These are phyloP conservation scores for Macrotus californicus DNA, from an alignment of 2,113 vertebrate genomes.

Conservation along the genomic window DNA sequence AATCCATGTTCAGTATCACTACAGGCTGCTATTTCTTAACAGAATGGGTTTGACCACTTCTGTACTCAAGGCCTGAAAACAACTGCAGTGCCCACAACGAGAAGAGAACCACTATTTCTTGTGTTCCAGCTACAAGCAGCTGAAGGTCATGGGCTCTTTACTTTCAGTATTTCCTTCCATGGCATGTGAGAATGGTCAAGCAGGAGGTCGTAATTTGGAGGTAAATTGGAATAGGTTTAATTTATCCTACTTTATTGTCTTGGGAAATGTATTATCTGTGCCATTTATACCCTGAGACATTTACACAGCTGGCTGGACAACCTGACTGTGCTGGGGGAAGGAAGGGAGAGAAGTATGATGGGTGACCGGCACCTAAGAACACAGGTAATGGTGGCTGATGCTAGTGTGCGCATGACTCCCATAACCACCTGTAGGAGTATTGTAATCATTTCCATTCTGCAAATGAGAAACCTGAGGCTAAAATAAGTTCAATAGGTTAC, in stretches of 20 bases:
- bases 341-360: neutral
- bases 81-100: neutral
- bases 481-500: neutral
- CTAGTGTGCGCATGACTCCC: neutral
- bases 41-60: neutral
- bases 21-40: neutral
- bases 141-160: neutral
- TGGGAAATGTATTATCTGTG: neutral
- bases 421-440: neutral
- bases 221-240: neutral
- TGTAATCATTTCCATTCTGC: neutral
- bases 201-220: neutral
- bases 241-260: neutral
- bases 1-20: neutral
- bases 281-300: neutral
- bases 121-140: neutral
- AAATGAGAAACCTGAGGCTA: neutral
- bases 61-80: neutral
- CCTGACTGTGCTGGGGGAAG: neutral
- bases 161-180: neutral
- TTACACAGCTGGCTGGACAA: neutral
- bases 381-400: neutral
- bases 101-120: neutral
- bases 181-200: neutral
- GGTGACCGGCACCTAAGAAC: neutral